Base-by-base conservation (phyloP, 2,797 vertebrate genomes). In the Cygnus olor region DNA sequence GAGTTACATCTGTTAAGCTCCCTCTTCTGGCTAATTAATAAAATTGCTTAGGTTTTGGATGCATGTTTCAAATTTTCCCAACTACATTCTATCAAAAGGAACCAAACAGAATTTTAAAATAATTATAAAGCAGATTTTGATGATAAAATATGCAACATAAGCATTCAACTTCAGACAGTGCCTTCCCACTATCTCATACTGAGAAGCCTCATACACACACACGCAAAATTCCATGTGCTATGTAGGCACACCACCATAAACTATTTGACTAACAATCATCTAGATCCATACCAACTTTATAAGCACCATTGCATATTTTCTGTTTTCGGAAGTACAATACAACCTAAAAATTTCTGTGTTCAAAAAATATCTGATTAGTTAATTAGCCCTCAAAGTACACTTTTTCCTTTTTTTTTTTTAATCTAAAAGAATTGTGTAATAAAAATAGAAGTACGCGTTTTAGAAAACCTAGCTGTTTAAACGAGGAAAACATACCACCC, bases 1-100 rank as follows among this genome's bases (percentile, higher is more conserved):
- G 18, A 88, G 14, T 47, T 79, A 7, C 28, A 54, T 42, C 36
- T 79, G 63, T 28, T 53, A 70, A 95, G 88, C 94, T 95, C 91
- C 95, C 95, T 94, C 93, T 97, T 93, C 94, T 94, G 93, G 96
- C 47, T 93, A 93, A 91, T 90, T 85, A 88, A 85, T 34, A 85
- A 60, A 89, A 80, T 49, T 5, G 1, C 47, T 78, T 18, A 40
- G 45, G 28, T 24, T 84, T 80, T 34, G 3, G 19, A 72, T 24
- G 19, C 30, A 3, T 20, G 10, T 44, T 85, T 77, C 2, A 0
- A 64, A 17, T n/a, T 53, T 73, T 66, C 40, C 38, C 66, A 42
- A 5, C 36, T 66, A 25, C 9, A 10, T 77, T 70, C 36, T 38
- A 66, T 8, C 51, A 63, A 12, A 38, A 71, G 72, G 80, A 71